Evolutionary conservation across 37 sponge, comb jelly and placozoan genomes (phyloP).

Genomic region (Dysidea cf. avara): DNA sequence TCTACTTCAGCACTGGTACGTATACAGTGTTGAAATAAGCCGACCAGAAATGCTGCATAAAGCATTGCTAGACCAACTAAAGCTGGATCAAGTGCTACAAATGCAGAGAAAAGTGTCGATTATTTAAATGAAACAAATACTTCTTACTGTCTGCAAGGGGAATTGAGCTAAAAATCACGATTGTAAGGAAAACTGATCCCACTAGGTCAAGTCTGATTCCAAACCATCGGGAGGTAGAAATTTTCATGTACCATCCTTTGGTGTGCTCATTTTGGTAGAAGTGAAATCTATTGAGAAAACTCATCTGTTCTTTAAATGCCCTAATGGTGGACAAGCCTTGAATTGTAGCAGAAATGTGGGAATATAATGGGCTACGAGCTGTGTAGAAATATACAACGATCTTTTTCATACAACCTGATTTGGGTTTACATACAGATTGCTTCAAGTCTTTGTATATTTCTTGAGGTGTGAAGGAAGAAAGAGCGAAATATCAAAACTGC

Average conservation of each 20-base stretch:
- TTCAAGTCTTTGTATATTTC: conserved; percentile 77
- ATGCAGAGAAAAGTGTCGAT: background rate
- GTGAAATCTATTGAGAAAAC: conserved; percentile 32
- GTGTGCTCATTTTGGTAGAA: conserved; percentile 54
- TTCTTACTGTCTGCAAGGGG: conserved; percentile 1
- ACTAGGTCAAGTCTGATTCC: conserved; percentile 67
- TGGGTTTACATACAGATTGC: conserved; percentile 61
- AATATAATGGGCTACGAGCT: conserved; percentile 89
- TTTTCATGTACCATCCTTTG: conserved; percentile 61
- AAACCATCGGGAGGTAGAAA: conserved; percentile 71
- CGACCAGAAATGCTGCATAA: conserved; percentile 64
- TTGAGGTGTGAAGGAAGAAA: conserved; percentile 64
- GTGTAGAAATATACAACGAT: background rate
- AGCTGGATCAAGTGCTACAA: conserved; percentile 32
- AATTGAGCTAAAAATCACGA: conserved; percentile 56
- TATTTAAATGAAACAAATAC: background rate
- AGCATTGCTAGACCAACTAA: conserved; percentile 64
- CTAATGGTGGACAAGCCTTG: conserved; percentile 78
- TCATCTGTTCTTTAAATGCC: conserved; percentile 34
- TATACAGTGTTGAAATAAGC: conserved; percentile 74
- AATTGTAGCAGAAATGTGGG: conserved; percentile 74
- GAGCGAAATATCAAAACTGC: conserved; percentile 28
- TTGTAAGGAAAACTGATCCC: conserved; percentile 40
- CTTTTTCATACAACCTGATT: no score
- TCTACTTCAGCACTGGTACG: conserved; percentile 83